Evolutionary conservation across 2,797 vertebrate genomes (phyloP), one percentile per base, ranked within the genome.

Genomic region (Carapus acus): DNA sequence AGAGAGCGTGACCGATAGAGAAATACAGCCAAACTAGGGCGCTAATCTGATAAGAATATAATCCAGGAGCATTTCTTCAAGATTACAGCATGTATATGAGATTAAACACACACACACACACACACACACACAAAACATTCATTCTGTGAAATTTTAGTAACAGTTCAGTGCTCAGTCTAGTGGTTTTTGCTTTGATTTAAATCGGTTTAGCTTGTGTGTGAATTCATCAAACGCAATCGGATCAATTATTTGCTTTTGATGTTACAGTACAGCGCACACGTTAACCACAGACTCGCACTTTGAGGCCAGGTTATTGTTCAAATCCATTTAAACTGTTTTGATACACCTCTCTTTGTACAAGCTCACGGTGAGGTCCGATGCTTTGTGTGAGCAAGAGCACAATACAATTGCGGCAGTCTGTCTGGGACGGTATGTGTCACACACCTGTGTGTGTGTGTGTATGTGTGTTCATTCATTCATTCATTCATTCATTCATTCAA

Each of bases 11-110:
- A 16, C 8, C 4, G 17, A 24, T n/a, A 1, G 33, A 40, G 40
- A 17, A 9, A n/a, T 20, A 48, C 11, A 11, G 27, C 33, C 33
- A 67, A 76, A 55, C 34, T 69, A 11, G 71, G 66, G 20, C 69
- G 70, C 61, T 67, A 64, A 74, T 77, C 77, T 64, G 51, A 21
- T 50, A 42, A 53, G 31, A 60, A 38, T 14, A 37, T 54, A 62
- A 71, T 74, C 65, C 71, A 43, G 41, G 23, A 53, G 41, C 33
- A 1, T 46, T 71, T 65, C 53, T 56, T 29, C 45, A 48, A 62
- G 68, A 76, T 69, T 71, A 58, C 45, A 15, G 33, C 56, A 65
- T 53, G 8, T 53, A 31, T 16, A 19, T 22, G 3, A 58, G 66
- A 75, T 68, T 67, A 67, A 1, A 43, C 22, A 43, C 42, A 43